Evolutionary conservation across 2,797 vertebrate species (phyloP), one percentile per base, ranked within the genome.

Genomic region (Ataeniobius toweri): DNA sequence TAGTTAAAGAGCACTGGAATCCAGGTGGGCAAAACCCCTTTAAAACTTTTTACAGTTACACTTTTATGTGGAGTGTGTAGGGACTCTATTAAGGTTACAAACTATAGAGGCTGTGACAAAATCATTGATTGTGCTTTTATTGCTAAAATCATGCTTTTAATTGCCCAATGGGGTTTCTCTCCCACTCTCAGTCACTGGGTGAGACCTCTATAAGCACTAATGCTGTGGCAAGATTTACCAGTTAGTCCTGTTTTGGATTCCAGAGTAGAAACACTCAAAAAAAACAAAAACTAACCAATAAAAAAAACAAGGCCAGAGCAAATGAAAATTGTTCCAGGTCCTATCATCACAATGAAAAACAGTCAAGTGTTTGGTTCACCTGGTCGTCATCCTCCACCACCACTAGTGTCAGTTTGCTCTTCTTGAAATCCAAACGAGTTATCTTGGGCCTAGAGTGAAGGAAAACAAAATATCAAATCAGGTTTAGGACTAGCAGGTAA

Each of bases 301-400:
- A 36, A 3, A 36, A 36, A 36, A 36, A 36, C 4, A 36, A 36
- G 9, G 2, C 46, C 46, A 13, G 46, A 51, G 50, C 2, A 51
- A 16, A 51, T 18, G 14, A 65, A 65, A 3, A 18, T 18, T 14
- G 6, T 68, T 41, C 20, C 63, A 68, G 39, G 39, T 68, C 22
- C 5, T 14, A 44, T 41, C n/a, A 22, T 68, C 9, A 3, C 36
- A 24, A 68, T 13, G 6, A 51, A 3, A 59, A 26, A 36, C 36
- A 36, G 36, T 36, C 36, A 36, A 36, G 36, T 36, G 36, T 73
- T 22, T 22, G 22, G 44, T 14, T 90, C 94, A 99, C 97, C 97
- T 99, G 97, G 74, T 99, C 97, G 84, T 99, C 98, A 86, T 99
- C 98, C 91, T 99, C 98, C 85, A 99, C 98, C 56, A 99, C 98